Evolutionary conservation across 2,113 vertebrate species (phyloP), one percentile per base, ranked within the genome.

Genomic region (Tachysurus fulvidraco): DNA sequence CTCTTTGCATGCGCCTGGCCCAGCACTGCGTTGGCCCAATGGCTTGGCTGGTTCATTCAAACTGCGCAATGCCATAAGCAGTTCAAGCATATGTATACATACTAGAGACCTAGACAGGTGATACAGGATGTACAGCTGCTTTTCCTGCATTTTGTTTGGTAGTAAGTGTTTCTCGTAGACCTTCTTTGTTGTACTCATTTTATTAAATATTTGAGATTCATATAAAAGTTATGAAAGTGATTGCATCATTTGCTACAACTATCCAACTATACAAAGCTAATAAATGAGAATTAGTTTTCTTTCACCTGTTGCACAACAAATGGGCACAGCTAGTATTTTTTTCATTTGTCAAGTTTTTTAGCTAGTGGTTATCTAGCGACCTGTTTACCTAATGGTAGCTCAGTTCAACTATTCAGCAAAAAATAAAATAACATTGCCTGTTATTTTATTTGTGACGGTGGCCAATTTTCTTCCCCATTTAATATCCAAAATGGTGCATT

Each of bases 1-100:
- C 81, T 85, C 88, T 92, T 90, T 94, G 93, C 92, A 92, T 94
- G 91, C 89, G 90, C 92, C 91, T 88, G 85, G 87, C 88, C 79
- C 81, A 67, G 74, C 11, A 52, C 77, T 64, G 84, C 87, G 60
- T 36, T 44, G 67, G 89, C 87, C 81, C 54, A 87, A 46, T 89
- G 90, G 91, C 89, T 85, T 73, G 12, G 71, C 83, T 86, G 77
- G 86, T 89, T 88, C 80, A 91, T 88, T 83, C 84, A 85, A 80
- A 67, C 87, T 91, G 90, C 92, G 88, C 85, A 84, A 64, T 78
- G 77, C 46, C 69, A 30, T n/a, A 57, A 81, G 64, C 36, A 4
- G 57, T 57, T 59, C 0, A 60, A 9, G 17, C 16, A 41, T 67
- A 36, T 25, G n/a, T 30, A 67, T 30, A 28, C 55, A 59, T 60